Evolutionary conservation across 2,888 invertebrate species (phyloP), one percentile per base, ranked within the genome.

Genomic region (Erpobdella octoculata): DNA sequence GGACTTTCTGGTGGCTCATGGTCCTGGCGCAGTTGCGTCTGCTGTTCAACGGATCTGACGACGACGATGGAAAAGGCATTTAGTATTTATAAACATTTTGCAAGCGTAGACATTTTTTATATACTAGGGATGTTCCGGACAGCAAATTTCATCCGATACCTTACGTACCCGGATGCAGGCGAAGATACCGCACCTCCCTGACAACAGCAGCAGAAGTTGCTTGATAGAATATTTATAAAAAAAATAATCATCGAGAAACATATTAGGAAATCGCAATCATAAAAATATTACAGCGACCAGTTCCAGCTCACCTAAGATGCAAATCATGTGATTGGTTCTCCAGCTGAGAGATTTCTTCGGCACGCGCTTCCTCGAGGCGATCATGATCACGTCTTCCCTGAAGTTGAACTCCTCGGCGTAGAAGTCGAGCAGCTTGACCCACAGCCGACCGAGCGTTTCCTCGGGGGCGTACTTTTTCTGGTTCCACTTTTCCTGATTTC

Each of bases 351-450:
- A 79, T 66, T 85, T 82, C 0, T 81, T 79, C 25, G 87, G 76
- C 0, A 80, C 79, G 9, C 78, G n/a, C n/a, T n/a, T 77, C 1
- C 76, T 75, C 71, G 84, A 83, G 18, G 85, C 77, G 38, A 86
- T 85, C 59, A 81, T 82, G 33, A 87, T 81, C 3, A 86, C 85
- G 75, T 81, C 73, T n/a, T 82, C 80, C 28, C 81, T 79, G 72
- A 83, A 83, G 73, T 86, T 82, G 78, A 86, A 86, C 18, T 80
- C 78, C 72, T 84, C 81, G 5, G 85, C 82, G 77, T 86, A 87
- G 79, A 84, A 88, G 37, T 82, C 78, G 21, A 87, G 78, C 71
- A 87, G 79, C 0, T 83, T 82, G 0, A 86, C 74, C 86, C 86
- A 87, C 38, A 87, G 79, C 68, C 82, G 79, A 12, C 84, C 85